phyloP scores from a whole-genome alignment of 2,797 vertebrate genomes.

The Falco columbarius region DNA sequence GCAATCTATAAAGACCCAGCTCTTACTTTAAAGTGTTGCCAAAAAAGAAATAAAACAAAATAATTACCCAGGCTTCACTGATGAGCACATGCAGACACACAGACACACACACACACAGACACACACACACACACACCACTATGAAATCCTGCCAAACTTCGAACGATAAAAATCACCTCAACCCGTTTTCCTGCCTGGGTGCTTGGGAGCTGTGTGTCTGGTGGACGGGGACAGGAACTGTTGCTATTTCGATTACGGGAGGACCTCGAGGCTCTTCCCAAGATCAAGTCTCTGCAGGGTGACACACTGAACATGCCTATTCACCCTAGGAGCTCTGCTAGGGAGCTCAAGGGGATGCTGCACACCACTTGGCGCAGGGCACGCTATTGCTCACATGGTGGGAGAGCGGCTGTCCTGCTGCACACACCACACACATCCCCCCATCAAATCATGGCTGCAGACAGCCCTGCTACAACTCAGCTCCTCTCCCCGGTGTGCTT shows the following conservation, averaged over 20 bases:
- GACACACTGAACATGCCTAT: not conserved
- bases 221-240: not conserved
- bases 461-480: not conserved
- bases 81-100: not conserved
- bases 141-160: not conserved
- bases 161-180: not conserved
- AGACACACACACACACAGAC: not conserved
- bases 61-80: constrained; percentile 27
- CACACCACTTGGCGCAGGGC: not conserved
- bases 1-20: constrained; percentile 59
- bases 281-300: not conserved
- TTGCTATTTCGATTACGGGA: not conserved
- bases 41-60: constrained; percentile 59
- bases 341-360: not conserved
- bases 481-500: not conserved
- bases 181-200: not conserved
- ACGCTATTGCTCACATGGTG: fast-evolving
- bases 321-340: not conserved
- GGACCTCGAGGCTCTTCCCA: not conserved
- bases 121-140: not conserved
- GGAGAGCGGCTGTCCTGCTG: not conserved
- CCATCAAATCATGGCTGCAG: fast-evolving
- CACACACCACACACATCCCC: not conserved
- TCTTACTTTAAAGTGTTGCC: constrained; percentile 64
- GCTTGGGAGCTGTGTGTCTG: not conserved